Evolutionary conservation across 2,113 vertebrate genomes (phyloP).

Genomic region (Naja naja): DNA sequence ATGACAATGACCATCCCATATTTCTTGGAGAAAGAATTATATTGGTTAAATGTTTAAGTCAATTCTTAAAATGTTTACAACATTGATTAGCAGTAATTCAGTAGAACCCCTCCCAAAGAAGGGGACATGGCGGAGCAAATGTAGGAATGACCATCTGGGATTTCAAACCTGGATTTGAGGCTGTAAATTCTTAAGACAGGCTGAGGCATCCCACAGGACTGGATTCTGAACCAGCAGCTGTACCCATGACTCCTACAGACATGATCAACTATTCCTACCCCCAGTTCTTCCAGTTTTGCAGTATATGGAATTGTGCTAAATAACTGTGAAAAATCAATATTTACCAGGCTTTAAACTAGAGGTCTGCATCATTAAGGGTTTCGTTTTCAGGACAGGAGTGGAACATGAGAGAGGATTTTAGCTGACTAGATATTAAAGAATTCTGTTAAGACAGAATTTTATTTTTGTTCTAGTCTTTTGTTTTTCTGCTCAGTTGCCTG

Average conservation of each 20-base stretch:
- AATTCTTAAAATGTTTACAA: neutral
- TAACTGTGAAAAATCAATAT: neutral
- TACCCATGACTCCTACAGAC: neutral
- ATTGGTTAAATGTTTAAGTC: neutral
- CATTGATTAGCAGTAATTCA: neutral
- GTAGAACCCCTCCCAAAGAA: neutral
- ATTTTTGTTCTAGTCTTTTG: neutral
- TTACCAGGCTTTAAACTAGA: neutral
- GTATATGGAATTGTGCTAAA: neutral
- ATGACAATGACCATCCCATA: neutral
- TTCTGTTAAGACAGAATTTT: neutral
- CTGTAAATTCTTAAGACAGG: neutral
- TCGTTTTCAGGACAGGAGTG: neutral
- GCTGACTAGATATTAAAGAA: neutral
- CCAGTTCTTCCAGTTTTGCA: neutral
- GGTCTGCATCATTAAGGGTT: neutral
- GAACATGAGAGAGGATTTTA: neutral
- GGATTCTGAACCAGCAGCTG: neutral
- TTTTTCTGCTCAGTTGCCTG: neutral
- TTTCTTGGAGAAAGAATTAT: neutral
- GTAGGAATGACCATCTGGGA: neutral
- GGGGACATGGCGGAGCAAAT: neutral
- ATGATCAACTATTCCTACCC: neutral
- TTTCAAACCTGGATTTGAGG: neutral
- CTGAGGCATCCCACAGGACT: neutral